Evolutionary conservation across 2,113 vertebrate genomes (phyloP).

Genomic region (Cyanoderma ruficeps): DNA sequence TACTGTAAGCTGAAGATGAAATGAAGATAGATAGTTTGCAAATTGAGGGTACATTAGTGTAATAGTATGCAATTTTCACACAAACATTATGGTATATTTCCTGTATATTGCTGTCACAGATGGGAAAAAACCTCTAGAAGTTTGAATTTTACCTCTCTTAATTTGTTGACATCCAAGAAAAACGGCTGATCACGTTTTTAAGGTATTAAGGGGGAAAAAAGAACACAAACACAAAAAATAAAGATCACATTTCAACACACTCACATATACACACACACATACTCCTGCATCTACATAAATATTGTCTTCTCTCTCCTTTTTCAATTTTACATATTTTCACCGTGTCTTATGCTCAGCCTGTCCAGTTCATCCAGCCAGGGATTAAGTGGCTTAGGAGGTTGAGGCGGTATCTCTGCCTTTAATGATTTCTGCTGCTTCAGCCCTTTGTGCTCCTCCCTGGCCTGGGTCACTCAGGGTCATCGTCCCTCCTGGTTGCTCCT

Average conservation of each 20-base stretch:
- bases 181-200: background rate
- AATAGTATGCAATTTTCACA: background rate
- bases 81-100: background rate
- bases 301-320: background rate
- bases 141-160: background rate
- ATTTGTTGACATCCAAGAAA: background rate
- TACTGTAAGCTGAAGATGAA: background rate
- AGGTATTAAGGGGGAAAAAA: background rate
- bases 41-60: background rate
- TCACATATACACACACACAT: background rate
- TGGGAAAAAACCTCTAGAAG: background rate
- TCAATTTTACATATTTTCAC: background rate
- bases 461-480: too few relatives aligned
- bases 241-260: background rate
- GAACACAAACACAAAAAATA: background rate
- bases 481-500: too few relatives aligned
- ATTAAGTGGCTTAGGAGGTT: rapidly evolving
- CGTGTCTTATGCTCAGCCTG: background rate
- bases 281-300: background rate
- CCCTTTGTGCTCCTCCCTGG: background rate
- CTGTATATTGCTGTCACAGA: background rate
- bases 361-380: background rate
- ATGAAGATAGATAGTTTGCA: background rate
- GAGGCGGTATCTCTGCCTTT: background rate
- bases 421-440: background rate